Conservation (phyloP, 2,113 vertebrate genomes). For the Equus przewalskii region DNA sequence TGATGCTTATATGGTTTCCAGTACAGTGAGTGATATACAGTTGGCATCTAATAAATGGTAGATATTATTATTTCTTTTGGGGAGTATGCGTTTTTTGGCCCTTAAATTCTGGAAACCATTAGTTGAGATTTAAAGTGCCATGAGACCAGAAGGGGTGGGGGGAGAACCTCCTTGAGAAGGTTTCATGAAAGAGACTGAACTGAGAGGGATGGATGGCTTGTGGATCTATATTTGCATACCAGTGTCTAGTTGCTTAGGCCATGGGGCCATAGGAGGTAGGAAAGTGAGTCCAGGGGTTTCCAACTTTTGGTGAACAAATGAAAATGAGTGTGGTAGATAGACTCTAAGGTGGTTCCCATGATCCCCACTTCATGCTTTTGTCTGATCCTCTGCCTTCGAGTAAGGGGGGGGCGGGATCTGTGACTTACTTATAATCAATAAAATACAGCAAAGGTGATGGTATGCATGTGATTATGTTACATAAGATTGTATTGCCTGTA, state of each 20-base stretch:
- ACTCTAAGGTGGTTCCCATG: not conserved
- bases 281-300: not conserved
- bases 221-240: not conserved
- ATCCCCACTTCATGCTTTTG: not conserved
- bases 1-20: not conserved
- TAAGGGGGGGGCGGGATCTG: not conserved
- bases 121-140: slow-evolving; percentile 47
- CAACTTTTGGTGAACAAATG: not conserved
- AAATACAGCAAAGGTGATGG: not conserved
- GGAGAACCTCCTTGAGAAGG: not conserved
- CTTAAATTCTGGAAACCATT: slow-evolving; percentile 17
- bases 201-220: not conserved
- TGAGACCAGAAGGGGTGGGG: not conserved
- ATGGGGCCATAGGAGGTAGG: not conserved
- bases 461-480: not conserved
- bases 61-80: slow-evolving; percentile 31
- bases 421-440: not conserved
- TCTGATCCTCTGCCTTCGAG: not conserved
- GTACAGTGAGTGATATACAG: not conserved
- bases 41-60: not conserved
- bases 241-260: not conserved
- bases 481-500: not conserved
- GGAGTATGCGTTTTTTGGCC: not conserved
- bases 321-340: not conserved
- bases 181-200: not conserved